These are phyloP conservation scores for Strix aluco DNA, from an alignment of 2,113 vertebrate genomes.

Conservation along the genomic window DNA sequence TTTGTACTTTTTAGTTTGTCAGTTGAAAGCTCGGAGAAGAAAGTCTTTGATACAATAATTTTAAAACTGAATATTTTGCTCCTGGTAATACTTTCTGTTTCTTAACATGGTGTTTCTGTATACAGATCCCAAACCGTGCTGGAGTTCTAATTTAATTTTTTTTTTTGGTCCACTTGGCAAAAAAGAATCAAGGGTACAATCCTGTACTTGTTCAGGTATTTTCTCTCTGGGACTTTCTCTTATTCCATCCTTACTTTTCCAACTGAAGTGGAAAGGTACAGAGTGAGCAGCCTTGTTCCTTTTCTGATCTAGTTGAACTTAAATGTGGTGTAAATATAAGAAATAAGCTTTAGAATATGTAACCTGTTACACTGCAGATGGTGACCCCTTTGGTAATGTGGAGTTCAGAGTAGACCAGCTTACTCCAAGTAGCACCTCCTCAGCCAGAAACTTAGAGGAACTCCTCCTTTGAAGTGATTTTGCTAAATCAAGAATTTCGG, in stretches of 20 bases:
- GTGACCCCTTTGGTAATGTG: neutral
- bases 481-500: neutral
- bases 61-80: neutral
- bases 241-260: neutral
- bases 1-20: neutral
- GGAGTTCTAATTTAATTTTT: neutral
- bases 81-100: neutral
- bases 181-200: neutral
- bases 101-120: neutral
- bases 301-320: neutral
- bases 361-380: neutral
- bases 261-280: neutral
- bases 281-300: neutral
- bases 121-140: neutral
- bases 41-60: neutral
- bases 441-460: neutral
- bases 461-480: neutral
- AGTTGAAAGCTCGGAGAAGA: neutral
- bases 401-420: neutral
- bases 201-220: neutral
- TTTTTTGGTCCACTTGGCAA: neutral
- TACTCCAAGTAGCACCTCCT: neutral
- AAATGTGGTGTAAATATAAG: neutral
- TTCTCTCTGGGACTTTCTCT: neutral
- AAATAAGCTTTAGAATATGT: neutral